Conservation (phyloP, 2,888 invertebrate species). For the Sarcophaga carnaria region DNA sequence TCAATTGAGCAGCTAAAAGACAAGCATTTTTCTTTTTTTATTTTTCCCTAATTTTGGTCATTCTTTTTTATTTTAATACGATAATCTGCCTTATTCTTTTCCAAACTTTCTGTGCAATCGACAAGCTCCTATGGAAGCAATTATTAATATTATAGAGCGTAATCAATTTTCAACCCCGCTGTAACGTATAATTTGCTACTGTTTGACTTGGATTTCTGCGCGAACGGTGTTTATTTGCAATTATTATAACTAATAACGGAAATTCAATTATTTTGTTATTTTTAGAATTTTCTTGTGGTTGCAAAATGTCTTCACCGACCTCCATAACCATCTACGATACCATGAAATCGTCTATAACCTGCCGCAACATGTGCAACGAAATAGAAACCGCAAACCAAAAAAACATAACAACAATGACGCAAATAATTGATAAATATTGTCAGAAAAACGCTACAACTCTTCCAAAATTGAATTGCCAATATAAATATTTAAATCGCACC, state of each 20-base stretch:
- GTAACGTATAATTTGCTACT: no score
- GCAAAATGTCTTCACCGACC: conserved; percentile 74
- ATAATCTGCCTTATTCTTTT: no score
- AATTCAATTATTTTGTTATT: conserved; percentile 27
- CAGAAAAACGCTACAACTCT: conserved; percentile 37
- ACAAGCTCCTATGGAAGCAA: no score
- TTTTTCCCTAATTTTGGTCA: no score
- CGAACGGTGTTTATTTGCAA: no score
- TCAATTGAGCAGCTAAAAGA: no score
- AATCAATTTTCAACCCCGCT: no score
- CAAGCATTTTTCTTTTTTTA: no score
- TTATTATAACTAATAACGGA: not conserved
- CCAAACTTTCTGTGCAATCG: no score
- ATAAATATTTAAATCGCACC: conserved; percentile 76
- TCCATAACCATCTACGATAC: conserved; percentile 75
- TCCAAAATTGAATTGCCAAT: conserved; percentile 71
- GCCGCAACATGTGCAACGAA: conserved; percentile 73
- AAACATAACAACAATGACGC: not conserved
- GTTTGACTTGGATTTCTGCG: no score
- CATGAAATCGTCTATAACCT: conserved; percentile 75
- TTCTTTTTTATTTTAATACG: no score
- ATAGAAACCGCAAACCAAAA: not conserved
- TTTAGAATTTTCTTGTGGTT: conserved; percentile 82
- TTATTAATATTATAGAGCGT: no score
- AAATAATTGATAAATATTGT: conserved; percentile 52